Base-by-base conservation (phyloP, 2,888 invertebrate genomes). In the Dicyrtoma fusca region DNA sequence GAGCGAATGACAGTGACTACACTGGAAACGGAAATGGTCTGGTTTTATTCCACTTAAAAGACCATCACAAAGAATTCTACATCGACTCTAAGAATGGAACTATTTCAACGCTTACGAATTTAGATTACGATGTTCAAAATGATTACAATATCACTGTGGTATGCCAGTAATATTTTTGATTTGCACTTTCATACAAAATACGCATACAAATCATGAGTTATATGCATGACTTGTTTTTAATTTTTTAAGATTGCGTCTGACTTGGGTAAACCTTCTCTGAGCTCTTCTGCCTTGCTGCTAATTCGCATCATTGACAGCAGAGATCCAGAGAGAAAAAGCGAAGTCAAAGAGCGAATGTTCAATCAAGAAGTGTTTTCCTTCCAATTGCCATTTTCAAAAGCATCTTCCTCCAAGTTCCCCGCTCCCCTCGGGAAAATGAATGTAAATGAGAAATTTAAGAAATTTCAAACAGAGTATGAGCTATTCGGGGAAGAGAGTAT, bases 11-110 rank as follows among this genome's bases (percentile, higher is more conserved):
- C 83, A 89, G 91, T 14, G 94, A 95, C 82, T 92, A 92, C 79
- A 84, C 89, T 55, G 91, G 92, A 1, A 93, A 94, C 81, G 94
- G 94, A n/a, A 94, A 94, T 81, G 94, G 80, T 11, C 73, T 80
- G 14, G 79, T 80, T 19, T 74, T 80, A 42, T 79, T 80, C 69
- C 80, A 80, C 64, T 59, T 80, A 57, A 78, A 69, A 45, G 81
- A 81, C 34, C 82, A 82, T 55, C 82, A 82, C 63, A 81, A 82
- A 26, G 82, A 90, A 55, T 94, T 94, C 82, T 86, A 90, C 21
- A 91, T 95, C 65, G 94, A 95, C 82, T 92, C 92, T 0, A 91
- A 93, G 81, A 92, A 94, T 81, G 94, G 94, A 11, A 86, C 90
- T 0, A 88, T 95, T 0, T 90, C 91, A 8, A 92, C 92, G 0